A percentile compares a stretch with the other conserved stretches of the same genome.
Conservation (phyloP, 2,888 invertebrate genomes). For the Terebella lapidaria region DNA sequence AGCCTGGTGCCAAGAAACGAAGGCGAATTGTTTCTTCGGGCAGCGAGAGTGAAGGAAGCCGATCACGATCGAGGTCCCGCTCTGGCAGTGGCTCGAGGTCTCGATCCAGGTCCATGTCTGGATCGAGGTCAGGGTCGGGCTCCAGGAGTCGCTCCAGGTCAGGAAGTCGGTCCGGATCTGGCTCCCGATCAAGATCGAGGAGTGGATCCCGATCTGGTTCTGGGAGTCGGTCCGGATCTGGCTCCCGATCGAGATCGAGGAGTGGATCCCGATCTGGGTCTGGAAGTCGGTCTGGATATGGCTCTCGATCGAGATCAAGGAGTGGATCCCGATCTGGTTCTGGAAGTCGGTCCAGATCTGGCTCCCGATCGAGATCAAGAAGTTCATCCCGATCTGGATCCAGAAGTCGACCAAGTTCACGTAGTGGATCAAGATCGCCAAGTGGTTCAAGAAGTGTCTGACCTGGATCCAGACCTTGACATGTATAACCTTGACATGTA, state of each 20-base stretch:
- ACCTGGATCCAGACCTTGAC: too few species aligned
- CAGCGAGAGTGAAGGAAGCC: slow-evolving; percentile 45
- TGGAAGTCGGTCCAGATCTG: not conserved
- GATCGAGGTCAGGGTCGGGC: slow-evolving; percentile 35
- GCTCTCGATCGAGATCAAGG: not conserved
- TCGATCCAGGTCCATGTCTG: slow-evolving; percentile 17
- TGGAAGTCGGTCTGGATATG: not conserved
- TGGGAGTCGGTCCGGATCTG: not conserved
- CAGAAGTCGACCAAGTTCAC: not conserved
- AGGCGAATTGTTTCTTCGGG: slow-evolving; percentile 44
- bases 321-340: not conserved
- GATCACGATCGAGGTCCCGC: slow-evolving; percentile 24
- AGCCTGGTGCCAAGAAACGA: slow-evolving; percentile 32
- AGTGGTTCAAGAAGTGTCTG: too few species aligned
- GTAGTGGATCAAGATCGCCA: not conserved
- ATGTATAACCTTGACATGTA: too few species aligned
- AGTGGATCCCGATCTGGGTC: not conserved
- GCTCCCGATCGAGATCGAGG: not conserved
- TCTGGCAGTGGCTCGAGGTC: slow-evolving; percentile 29
- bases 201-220: slow-evolving; percentile 11
- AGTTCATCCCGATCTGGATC: not conserved
- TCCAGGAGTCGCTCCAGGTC: slow-evolving; percentile 17
- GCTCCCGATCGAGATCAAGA: not conserved
- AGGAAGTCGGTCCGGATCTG: slow-evolving; percentile 16
- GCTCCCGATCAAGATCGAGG: slow-evolving; percentile 13